These are phyloP conservation scores for Sterrhoptilus dennistouni DNA, from an alignment of 2,113 vertebrate species.

Conservation along the genomic window DNA sequence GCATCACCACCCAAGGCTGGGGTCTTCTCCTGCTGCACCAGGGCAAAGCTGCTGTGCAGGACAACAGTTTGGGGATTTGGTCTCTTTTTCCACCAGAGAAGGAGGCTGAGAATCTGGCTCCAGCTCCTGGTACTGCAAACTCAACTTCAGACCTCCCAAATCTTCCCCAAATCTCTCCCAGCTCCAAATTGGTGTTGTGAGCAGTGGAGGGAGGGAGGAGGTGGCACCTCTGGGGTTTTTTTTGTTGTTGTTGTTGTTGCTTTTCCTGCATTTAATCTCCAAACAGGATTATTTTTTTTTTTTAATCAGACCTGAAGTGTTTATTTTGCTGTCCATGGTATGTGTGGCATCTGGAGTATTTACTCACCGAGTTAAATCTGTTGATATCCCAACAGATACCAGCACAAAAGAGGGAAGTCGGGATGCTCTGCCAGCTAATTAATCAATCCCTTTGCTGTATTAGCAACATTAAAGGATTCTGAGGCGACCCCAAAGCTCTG, in stretches of 20 bases:
- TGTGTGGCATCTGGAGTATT: conserved; percentile 12
- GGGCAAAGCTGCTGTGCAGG: not conserved
- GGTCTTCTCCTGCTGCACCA: not conserved
- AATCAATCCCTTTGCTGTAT: conserved; percentile 1
- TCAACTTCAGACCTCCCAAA: not conserved
- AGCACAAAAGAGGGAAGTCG: not conserved
- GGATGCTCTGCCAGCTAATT: not conserved
- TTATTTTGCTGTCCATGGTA: conserved; percentile 8
- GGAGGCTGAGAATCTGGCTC: not conserved
- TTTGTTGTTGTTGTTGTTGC: not conserved
- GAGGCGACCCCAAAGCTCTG: not conserved
- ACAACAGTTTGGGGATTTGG: not conserved
- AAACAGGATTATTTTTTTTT: not conserved
- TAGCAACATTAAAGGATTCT: conserved; percentile 39
- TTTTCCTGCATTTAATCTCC: not conserved
- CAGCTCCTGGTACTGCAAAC: not conserved
- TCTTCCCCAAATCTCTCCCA: not conserved
- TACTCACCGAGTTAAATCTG: not conserved
- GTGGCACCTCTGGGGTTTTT: not conserved
- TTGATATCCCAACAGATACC: not conserved
- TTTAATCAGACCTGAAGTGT: not conserved
- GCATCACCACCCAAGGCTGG: not conserved
- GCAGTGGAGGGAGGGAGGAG: not conserved
- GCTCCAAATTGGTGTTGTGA: not conserved
- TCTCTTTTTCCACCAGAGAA: not conserved